phyloP scores from a whole-genome alignment of 2,113 vertebrate species.

The Ailuropoda melanoleuca region DNA sequence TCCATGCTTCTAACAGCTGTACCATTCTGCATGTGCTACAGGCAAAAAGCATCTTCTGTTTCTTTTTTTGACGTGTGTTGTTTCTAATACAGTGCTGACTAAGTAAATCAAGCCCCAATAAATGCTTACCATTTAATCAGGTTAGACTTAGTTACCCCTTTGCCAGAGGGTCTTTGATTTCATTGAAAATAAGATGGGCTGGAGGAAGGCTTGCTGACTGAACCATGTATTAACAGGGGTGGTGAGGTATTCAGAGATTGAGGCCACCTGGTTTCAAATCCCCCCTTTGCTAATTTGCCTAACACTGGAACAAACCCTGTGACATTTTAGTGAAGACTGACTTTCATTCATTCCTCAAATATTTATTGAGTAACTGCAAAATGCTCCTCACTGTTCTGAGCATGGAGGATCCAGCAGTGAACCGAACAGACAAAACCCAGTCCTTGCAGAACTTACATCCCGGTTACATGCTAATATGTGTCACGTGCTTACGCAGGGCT shows the following conservation, averaged over 20 bases:
- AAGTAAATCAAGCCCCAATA: not conserved
- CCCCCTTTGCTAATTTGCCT: not conserved
- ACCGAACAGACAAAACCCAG: not conserved
- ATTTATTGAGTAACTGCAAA: not conserved
- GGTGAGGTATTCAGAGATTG: not conserved
- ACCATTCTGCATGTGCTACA: not conserved
- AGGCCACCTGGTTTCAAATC: not conserved
- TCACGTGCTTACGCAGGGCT: not conserved
- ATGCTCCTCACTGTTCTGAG: not conserved
- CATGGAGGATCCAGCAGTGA: not conserved
- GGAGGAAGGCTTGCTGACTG: not conserved
- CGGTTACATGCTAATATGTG: not conserved
- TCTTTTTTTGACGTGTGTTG: not conserved
- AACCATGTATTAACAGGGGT: not conserved
- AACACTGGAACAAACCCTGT: not conserved
- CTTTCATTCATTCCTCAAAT: not conserved
- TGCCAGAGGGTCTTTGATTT: conserved; percentile 44
- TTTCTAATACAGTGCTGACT: conserved; percentile 38
- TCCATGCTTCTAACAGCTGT: not conserved
- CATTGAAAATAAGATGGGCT: conserved; percentile 36
- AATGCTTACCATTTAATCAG: conserved; percentile 51
- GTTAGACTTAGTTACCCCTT: conserved; percentile 36
- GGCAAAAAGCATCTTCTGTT: not conserved
- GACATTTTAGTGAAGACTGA: not conserved
- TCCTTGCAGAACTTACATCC: not conserved